phyloP scores from a whole-genome alignment of 2,797 vertebrate species.

The Pterois miles region DNA sequence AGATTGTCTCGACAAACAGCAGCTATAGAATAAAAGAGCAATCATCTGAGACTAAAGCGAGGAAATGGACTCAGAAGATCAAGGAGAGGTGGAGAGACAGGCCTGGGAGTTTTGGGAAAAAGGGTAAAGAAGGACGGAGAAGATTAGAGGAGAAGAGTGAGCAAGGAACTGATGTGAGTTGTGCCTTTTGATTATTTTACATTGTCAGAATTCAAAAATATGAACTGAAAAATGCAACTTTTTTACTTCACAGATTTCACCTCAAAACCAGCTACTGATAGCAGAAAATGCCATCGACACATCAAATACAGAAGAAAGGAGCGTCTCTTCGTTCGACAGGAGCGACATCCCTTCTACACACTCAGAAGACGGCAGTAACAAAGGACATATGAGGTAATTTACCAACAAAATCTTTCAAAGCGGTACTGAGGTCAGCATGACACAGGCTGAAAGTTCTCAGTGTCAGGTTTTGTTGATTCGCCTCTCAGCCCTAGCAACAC shows the following conservation, averaged over 20 bases:
- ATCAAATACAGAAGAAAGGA: conserved; percentile 27
- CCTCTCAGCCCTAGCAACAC: neutral
- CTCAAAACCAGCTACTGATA: conserved; percentile 31
- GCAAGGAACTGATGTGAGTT: conserved; percentile 51
- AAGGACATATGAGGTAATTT: conserved; percentile 60
- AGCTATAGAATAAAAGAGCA: conserved; percentile 45
- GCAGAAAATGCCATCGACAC: conserved; percentile 15
- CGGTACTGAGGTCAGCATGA: neutral
- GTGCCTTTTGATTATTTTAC: neutral
- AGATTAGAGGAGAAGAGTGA: conserved; percentile 10
- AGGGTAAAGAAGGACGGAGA: conserved; percentile 27
- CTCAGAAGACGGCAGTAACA: conserved; percentile 17
- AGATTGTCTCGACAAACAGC: conserved; percentile 19
- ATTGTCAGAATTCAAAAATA: neutral
- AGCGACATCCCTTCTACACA: conserved; percentile 15
- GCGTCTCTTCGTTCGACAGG: conserved; percentile 9
- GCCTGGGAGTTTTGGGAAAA: conserved; percentile 49
- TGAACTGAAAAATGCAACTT: neutral
- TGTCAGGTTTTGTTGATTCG: neutral
- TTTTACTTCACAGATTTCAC: conserved; percentile 33
- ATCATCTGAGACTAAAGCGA: conserved; percentile 51
- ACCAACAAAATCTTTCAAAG: neutral
- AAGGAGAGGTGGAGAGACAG: conserved; percentile 76
- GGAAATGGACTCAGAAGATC: conserved; percentile 79
- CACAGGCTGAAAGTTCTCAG: neutral